Conservation (phyloP, 2,113 vertebrate genomes). For the Panthera uncia region DNA sequence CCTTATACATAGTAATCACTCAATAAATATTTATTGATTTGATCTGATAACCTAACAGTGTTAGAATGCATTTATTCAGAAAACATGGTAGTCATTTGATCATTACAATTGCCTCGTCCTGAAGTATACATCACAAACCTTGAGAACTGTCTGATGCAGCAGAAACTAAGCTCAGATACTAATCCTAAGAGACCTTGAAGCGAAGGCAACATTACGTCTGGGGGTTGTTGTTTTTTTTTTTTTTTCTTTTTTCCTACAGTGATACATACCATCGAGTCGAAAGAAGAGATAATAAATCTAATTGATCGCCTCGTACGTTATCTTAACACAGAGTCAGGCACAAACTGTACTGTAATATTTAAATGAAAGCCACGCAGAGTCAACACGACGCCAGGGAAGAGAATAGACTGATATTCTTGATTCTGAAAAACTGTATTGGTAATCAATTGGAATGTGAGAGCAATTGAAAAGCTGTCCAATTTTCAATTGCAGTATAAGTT, state of each 20-base stretch:
- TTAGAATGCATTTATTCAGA: conserved; percentile 71
- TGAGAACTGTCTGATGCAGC: conserved; percentile 18
- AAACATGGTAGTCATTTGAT: conserved; percentile 45
- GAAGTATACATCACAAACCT: background rate
- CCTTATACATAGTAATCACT: conserved; percentile 59
- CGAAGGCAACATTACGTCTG: conserved; percentile 60
- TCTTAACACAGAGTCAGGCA: conserved; percentile 83
- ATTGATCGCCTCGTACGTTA: conserved; percentile 87
- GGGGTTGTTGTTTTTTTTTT: background rate
- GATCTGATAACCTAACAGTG: conserved; percentile 63
- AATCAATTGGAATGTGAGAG: conserved; percentile 96
- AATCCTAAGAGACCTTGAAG: conserved; percentile 82
- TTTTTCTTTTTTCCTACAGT: conserved; percentile 49
- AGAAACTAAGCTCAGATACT: conserved; percentile 52
- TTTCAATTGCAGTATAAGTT: conserved; percentile 97
- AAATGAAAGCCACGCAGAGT: conserved; percentile 90
- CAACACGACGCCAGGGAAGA: conserved; percentile 82
- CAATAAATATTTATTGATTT: conserved; percentile 75
- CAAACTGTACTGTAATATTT: conserved; percentile 88
- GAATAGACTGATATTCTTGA: conserved; percentile 89
- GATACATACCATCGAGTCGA: conserved; percentile 69
- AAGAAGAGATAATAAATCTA: conserved; percentile 87
- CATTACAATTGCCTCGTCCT: conserved; percentile 12
- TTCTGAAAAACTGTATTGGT: conserved; percentile 94
- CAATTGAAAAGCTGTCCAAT: conserved; percentile 98